Evolutionary conservation across 1,140 invertebrate genomes (phyloP), one percentile per base, ranked within the genome.

Genomic region (Aphaenogaster ashmeadi): DNA sequence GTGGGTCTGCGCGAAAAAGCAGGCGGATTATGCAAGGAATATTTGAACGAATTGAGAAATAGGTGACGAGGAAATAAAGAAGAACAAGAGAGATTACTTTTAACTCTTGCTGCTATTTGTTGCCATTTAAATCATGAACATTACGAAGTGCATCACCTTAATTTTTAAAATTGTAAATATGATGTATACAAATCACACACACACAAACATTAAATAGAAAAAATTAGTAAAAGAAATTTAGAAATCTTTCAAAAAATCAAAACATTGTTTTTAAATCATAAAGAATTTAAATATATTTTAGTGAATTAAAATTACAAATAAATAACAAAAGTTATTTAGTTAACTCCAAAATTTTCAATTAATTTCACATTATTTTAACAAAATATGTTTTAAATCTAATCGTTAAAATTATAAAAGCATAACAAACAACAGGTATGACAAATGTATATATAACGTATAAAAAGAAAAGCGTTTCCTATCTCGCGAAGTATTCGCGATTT

Each of bases 21-120:
- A 50, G n/a, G 54, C n/a, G 69, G n/a, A 47, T 84, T 84, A 75
- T 74, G 44, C 27, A n/a, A 9, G 52, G 18, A 38, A 38, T 44
- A 56, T 47, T 69, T 11, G 18, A 18, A 50, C 21, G 38, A 71
- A 58, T 47, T 56, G 50, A 27, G 15, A 71, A 71, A 36, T 81
- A 33, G 44, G 62, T 44, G 52, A 81, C 47, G 15, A 15, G 8
- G 8, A 27, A 69, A 67, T 66, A 3, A 13, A 13, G 13, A 38
- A 21, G 13, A 66, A 52, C 38, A 47, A 38, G 27, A 21, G 4
- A 18, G 15, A 38, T 41, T 33, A 5, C 11, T 69, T 44, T 58
- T 27, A 75, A 18, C 13, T 41, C 2, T 21, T 21, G 6, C 33
- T 41, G 6, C 27, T 21, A 18, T 8, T 36, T 72, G 9, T 3